Evolutionary conservation across 2,797 vertebrate genomes (phyloP), one percentile per base, ranked within the genome.

Genomic region (Ispidina picta): DNA sequence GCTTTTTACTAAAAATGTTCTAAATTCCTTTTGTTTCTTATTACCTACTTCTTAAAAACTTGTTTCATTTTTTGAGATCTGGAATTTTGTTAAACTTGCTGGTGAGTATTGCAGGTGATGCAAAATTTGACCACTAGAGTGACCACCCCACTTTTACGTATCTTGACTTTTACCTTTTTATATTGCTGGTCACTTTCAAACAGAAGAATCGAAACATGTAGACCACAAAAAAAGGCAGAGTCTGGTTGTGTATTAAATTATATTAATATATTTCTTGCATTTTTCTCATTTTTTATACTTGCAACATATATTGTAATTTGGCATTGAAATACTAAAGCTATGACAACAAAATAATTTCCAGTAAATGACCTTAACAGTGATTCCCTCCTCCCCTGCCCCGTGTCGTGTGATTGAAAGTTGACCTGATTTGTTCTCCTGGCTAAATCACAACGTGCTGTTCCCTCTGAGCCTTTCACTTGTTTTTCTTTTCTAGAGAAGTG

Each of bases 391-490:
- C 21, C 14, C 6, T 9, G 10, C 6, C 3, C 6, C 5, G 2
- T 75, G 51, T 79, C 3, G 5, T 88, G 62, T 94, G 88, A 87
- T 93, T 94, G 84, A 79, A 85, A 69, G 92, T 77, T 95, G 93
- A 95, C 92, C 94, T 93, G 89, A 78, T 94, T 94, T 92, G 79
- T 93, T 94, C 66, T 90, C 58, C 78, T 87, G 75, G 84, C 76
- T 87, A 94, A 90, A 92, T 89, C 12, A 5, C 86, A 93, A 64
- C 0, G 1, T 93, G 89, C 72, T 89, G 82, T 92, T 95, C 88
- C 65, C 43, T 65, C 60, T 1, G 11, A 89, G 89, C 76, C 69
- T 77, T 94, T 83, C 59, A 21, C 84, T 94, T 90, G 90, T 90
- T 95, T 92, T 86, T 59, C 56, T 75, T 43, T 87, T 80, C 58